Base-by-base conservation (phyloP, 2,113 vertebrate genomes). In the Athene noctua region DNA sequence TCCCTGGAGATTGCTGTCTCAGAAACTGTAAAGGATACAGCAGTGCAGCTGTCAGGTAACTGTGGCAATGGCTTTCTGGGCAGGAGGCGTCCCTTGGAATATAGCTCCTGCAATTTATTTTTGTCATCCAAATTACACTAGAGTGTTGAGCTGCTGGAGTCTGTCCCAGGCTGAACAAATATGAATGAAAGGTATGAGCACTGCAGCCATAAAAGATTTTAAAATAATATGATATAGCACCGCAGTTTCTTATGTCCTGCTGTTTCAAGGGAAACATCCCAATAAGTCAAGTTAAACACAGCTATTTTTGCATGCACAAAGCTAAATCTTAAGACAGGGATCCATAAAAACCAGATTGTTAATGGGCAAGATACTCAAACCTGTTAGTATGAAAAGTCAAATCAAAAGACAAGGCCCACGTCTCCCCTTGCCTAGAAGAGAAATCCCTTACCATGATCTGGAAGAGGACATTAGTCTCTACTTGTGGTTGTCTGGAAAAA, bases 101-200 rank as follows among this genome's bases (percentile, higher is more conserved):
- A 73, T 36, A 80, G 54, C 36, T 82, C 46, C 78, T 82, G 66
- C 81, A 80, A 87, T 91, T 88, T 93, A 95, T 86, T 96, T 96
- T 90, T 94, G 84, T 85, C 90, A 95, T 66, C 29, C 78, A 87
- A 93, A 95, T 91, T 91, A 82, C 1, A 0, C 13, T 19, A 44
- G 29, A 78, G n/a, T 40, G 44, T 82, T 91, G 66, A 94, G 70
- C 58, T 93, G 34, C 74, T 96, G 90, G 78, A 93, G 32, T 73
- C 55, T 8, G 2, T 87, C 74, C 93, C 81, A 94, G 87, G 49
- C 70, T 94, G 46, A 49, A 40, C 4, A 93, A 95, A 49, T 70
- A 88, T 77, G 93, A 96, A 96, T 82, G 70, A 96, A 93, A 97
- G 30, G 27, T 75, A 87, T 32, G 15, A 96, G 10, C 25, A 42